Evolutionary conservation across 1,140 invertebrate genomes (phyloP).

Genomic region (Euura saliciscinereae): DNA sequence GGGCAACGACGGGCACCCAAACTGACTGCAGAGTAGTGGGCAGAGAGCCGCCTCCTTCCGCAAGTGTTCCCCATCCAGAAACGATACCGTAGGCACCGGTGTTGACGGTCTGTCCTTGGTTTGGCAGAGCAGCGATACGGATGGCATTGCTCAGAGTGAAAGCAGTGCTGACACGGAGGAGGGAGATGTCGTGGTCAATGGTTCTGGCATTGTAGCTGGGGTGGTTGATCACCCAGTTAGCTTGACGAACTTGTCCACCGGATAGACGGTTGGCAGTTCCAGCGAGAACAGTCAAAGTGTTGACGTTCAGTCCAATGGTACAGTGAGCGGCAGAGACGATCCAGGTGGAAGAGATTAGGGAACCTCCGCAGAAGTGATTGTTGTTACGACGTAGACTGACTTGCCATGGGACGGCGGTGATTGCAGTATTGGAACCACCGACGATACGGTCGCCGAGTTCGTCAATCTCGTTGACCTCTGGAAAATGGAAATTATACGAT

Average conservation of each 20-base stretch:
- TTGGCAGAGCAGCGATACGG: constrained; percentile 33
- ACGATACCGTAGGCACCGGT: constrained; percentile 20
- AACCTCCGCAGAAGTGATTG: constrained; percentile 68
- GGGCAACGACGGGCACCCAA: constrained; percentile 32
- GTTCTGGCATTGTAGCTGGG: constrained; percentile 50
- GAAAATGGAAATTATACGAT: no score
- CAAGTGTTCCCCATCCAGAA: background rate
- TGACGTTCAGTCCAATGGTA: constrained; percentile 51
- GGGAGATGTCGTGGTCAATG: constrained; percentile 65
- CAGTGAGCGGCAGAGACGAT: constrained; percentile 74
- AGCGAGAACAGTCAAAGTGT: constrained; percentile 42
- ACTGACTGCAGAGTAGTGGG: constrained; percentile 33
- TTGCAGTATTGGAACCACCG: constrained; percentile 64
- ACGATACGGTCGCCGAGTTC: constrained; percentile 55
- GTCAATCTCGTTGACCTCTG: no score
- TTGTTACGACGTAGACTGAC: constrained; percentile 58
- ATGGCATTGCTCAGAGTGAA: constrained; percentile 28
- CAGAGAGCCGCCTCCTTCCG: constrained; percentile 6
- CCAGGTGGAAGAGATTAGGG: constrained; percentile 63
- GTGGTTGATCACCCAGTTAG: constrained; percentile 56
- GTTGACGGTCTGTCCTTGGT: background rate
- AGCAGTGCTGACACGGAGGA: constrained; percentile 50
- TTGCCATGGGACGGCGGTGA: constrained; percentile 68
- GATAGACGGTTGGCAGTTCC: constrained; percentile 49
- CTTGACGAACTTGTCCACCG: constrained; percentile 44